phyloP scores from a whole-genome alignment of 1,140 invertebrate genomes.

The Drosophila persimilis region DNA sequence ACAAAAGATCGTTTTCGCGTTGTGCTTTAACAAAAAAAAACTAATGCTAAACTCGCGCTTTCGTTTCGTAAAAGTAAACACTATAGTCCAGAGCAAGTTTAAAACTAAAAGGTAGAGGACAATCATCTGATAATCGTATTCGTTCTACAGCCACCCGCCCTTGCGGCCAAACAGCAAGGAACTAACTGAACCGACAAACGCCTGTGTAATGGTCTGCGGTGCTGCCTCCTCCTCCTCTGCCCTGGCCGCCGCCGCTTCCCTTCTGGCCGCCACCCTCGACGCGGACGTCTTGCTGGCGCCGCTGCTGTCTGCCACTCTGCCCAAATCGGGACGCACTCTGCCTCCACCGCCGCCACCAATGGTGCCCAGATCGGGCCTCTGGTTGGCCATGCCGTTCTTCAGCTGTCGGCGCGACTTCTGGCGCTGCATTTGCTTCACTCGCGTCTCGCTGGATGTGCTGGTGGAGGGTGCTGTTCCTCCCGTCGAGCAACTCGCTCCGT shows the following conservation, averaged over 20 bases:
- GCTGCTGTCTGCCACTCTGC: slow-evolving; percentile 84
- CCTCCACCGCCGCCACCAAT: slow-evolving; percentile 79
- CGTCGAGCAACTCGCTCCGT: slow-evolving; percentile 30
- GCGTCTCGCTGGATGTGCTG: slow-evolving; percentile 84
- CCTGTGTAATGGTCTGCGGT: slow-evolving; percentile 84
- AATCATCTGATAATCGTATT: slow-evolving; percentile 1
- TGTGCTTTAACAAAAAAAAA: slow-evolving; percentile 42
- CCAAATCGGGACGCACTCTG: slow-evolving; percentile 85
- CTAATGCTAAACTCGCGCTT: slow-evolving; percentile 5
- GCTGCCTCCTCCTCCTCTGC: slow-evolving; percentile 43
- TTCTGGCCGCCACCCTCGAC: slow-evolving; percentile 8
- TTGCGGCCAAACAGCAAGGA: slow-evolving; percentile 92
- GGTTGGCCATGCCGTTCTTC: slow-evolving; percentile 82
- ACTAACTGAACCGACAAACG: slow-evolving; percentile 89
- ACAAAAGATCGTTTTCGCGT: slow-evolving; percentile 26
- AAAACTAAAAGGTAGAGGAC: slow-evolving; percentile 24
- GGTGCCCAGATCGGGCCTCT: slow-evolving; percentile 83
- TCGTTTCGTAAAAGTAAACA: slow-evolving; percentile 19
- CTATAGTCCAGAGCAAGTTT: slow-evolving; percentile 35
- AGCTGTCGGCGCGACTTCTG: slow-evolving; percentile 75
- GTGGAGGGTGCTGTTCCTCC: slow-evolving; percentile 20
- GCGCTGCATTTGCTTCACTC: slow-evolving; percentile 75
- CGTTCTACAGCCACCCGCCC: slow-evolving; percentile 88
- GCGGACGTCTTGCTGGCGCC: slow-evolving; percentile 11
- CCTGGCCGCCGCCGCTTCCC: slow-evolving; percentile 7